These are phyloP conservation scores for Atractosteus spatula DNA, from an alignment of 2,113 vertebrate genomes.

Conservation along the genomic window DNA sequence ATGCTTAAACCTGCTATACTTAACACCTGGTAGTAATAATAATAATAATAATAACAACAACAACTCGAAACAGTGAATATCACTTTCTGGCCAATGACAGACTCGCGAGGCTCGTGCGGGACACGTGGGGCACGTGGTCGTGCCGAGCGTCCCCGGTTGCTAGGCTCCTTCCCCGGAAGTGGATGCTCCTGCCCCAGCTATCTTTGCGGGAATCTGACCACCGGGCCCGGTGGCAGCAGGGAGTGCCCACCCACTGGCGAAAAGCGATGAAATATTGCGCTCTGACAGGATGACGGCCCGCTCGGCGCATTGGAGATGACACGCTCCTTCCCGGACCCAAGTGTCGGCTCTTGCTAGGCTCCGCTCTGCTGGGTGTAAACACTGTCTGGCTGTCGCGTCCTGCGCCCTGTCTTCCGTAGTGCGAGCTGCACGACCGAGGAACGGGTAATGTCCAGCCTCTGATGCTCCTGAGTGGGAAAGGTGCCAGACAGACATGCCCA, in stretches of 20 bases:
- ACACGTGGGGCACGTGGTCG: too few species aligned
- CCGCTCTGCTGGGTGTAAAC: constrained; percentile 1
- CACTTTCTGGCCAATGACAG: too few species aligned
- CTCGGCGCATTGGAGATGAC: neutral
- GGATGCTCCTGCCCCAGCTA: neutral
- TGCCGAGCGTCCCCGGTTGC: constrained; percentile 14
- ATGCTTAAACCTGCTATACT: too few species aligned
- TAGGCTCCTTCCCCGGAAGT: constrained; percentile 22
- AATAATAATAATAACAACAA: too few species aligned
- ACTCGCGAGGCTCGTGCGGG: too few species aligned
- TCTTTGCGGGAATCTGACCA: neutral
- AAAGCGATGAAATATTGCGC: too few species aligned
- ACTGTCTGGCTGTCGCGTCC: neutral
- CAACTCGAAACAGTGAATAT: too few species aligned
- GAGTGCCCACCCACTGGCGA: neutral
- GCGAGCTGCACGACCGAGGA: neutral
- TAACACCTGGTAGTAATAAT: too few species aligned
- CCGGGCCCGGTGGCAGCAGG: neutral
- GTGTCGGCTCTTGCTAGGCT: neutral
- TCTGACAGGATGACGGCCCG: too few species aligned
- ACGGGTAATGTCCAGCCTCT: neutral
- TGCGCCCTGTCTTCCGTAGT: neutral
- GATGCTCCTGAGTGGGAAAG: too few species aligned
- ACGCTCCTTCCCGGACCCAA: neutral
- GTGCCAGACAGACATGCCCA: too few species aligned